phyloP scores from a whole-genome alignment of 2,888 invertebrate genomes.

The Schrankia costaestrigalis region DNA sequence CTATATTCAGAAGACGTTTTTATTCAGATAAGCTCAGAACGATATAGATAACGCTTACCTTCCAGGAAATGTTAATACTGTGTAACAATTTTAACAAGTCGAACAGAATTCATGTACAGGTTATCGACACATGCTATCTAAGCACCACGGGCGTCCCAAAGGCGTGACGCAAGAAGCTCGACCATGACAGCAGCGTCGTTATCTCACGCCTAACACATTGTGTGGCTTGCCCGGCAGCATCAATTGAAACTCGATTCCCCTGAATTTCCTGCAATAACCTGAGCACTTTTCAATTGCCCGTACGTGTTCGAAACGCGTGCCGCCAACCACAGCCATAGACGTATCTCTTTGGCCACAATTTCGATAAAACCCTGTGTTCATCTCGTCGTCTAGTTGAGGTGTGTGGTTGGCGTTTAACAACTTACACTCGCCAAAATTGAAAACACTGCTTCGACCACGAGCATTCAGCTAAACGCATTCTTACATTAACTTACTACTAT shows the following conservation, averaged over 20 bases:
- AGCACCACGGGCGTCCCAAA: constrained; percentile 33
- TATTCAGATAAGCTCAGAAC: too few species aligned
- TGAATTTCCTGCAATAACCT: constrained; percentile 68
- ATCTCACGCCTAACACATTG: constrained; percentile 45
- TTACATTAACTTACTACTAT: constrained; percentile 24
- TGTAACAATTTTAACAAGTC: too few species aligned
- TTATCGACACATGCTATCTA: constrained; percentile 20
- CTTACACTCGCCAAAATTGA: constrained; percentile 41
- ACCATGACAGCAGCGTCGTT: constrained; percentile 42
- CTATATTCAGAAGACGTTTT: too few species aligned
- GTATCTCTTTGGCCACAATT: constrained; percentile 56
- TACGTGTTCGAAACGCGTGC: constrained; percentile 69
- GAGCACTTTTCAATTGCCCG: constrained; percentile 70
- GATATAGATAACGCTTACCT: too few species aligned
- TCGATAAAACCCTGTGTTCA: constrained; percentile 64
- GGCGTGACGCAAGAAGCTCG: constrained; percentile 51
- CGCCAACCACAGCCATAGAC: constrained; percentile 58
- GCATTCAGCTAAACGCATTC: constrained; percentile 25
- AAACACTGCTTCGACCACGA: constrained; percentile 41
- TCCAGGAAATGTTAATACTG: too few species aligned
- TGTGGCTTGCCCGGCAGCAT: constrained; percentile 65
- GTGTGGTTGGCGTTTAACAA: constrained; percentile 41
- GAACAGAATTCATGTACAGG: constrained; percentile 19
- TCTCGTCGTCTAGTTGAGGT: constrained; percentile 36
- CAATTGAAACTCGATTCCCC: constrained; percentile 62